phyloP scores from a whole-genome alignment of 2,888 invertebrate species.

The Pyrrhia umbra region DNA sequence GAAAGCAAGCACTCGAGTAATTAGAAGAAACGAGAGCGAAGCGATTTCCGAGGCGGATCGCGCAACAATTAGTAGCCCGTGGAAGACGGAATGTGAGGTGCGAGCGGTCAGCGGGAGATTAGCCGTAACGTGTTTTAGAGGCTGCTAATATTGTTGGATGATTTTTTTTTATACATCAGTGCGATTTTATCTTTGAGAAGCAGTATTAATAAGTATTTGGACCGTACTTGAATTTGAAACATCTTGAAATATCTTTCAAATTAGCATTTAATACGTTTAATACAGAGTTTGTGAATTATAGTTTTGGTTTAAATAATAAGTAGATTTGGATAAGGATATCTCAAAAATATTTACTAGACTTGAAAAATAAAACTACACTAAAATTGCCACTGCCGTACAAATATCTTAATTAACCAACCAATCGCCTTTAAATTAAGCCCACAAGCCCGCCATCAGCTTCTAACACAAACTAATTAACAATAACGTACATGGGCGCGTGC shows the following conservation, averaged over 20 bases:
- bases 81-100: conserved; percentile 35
- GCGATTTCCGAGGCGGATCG: conserved; percentile 87
- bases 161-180: background rate
- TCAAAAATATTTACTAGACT: no score
- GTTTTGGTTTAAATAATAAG: no score
- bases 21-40: conserved; percentile 89
- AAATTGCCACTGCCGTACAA: no score
- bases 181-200: no score
- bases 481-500: conserved; percentile 78
- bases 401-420: background rate
- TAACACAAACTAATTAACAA: conserved; percentile 79
- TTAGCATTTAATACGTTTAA: no score
- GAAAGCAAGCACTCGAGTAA: conserved; percentile 85
- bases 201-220: no score
- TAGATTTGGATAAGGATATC: no score
- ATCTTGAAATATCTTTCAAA: no score
- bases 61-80: conserved; percentile 81
- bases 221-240: no score
- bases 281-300: no score
- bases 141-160: background rate
- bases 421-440: conserved; percentile 5
- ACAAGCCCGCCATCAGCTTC: conserved; percentile 66
- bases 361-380: no score
- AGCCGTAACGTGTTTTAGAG: background rate
- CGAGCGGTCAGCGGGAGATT: conserved; percentile 29